These are phyloP conservation scores for Gymnoscopelus braueri DNA, from an alignment of 2,797 vertebrate species.

Conservation along the genomic window DNA sequence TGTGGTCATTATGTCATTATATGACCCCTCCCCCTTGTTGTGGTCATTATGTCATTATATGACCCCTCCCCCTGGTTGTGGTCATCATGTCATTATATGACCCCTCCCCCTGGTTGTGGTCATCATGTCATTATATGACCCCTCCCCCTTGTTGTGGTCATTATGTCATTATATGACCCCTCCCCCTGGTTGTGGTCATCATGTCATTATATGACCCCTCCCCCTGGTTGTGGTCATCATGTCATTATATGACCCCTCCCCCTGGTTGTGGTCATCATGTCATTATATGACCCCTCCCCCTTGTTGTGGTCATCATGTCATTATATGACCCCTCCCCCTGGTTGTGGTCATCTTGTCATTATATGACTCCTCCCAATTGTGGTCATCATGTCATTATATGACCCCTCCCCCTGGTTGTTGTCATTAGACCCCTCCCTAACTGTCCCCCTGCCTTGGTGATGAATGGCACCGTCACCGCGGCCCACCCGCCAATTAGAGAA, in stretches of 20 bases:
- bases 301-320: background rate
- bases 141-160: background rate
- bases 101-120: constrained; percentile 14
- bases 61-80: background rate
- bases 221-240: background rate
- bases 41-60: too few relatives aligned
- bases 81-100: background rate
- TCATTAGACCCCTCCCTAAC: constrained; percentile 44
- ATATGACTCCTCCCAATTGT: too few relatives aligned
- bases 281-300: too few relatives aligned
- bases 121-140: too few relatives aligned
- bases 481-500: constrained; percentile 6
- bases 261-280: constrained; percentile 4
- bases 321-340: constrained; percentile 13
- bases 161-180: background rate
- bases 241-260: constrained; percentile 5
- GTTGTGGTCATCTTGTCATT: too few relatives aligned
- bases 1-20: background rate
- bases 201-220: too few relatives aligned
- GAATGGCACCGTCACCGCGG: too few relatives aligned
- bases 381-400: background rate
- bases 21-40: constrained; percentile 15
- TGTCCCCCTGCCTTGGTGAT: background rate
- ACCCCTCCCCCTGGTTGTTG: constrained; percentile 13
- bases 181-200: constrained; percentile 10